phyloP scores from a whole-genome alignment of 2,797 vertebrate genomes.

The Eupleurogrammus muticus region DNA sequence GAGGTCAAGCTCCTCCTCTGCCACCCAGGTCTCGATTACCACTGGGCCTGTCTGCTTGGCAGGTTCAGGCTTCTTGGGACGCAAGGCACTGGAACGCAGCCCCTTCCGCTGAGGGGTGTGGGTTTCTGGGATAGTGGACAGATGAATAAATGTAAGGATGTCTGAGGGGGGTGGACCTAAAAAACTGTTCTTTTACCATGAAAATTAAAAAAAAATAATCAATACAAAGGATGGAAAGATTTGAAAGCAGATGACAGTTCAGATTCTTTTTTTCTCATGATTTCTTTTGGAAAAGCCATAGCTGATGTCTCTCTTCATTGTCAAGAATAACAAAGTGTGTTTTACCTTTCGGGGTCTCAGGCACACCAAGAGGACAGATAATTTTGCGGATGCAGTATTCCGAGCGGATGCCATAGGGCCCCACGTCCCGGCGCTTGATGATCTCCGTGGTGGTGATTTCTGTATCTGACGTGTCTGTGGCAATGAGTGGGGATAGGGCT shows the following conservation, averaged over 20 bases:
- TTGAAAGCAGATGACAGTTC: neutral
- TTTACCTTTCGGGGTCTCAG: conserved; percentile 95
- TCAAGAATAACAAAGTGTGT: neutral
- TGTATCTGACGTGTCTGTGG: conserved; percentile 94
- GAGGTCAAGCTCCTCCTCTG: conserved; percentile 96
- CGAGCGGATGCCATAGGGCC: conserved; percentile 94
- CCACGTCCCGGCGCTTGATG: conserved; percentile 96
- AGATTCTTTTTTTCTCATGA: too few species aligned
- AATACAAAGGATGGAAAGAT: neutral
- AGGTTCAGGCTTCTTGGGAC: conserved; percentile 96
- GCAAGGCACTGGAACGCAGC: conserved; percentile 95
- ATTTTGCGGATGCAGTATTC: conserved; percentile 99
- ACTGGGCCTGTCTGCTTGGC: conserved; percentile 97
- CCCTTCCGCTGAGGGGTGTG: conserved; percentile 98
- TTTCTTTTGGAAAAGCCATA: too few species aligned
- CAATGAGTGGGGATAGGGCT: conserved; percentile 81
- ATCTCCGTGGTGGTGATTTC: conserved; percentile 99
- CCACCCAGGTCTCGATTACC: conserved; percentile 96
- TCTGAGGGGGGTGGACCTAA: too few species aligned
- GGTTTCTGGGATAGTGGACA: conserved; percentile 85
- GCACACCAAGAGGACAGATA: conserved; percentile 96
- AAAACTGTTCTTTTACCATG: neutral
- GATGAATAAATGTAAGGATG: neutral
- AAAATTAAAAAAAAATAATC: neutral
- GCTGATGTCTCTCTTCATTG: neutral